Percentiles rank a stretch among this genome's conserved stretches.
Conservation (phyloP, 2,113 vertebrate genomes). For the Malurus cyaneus region DNA sequence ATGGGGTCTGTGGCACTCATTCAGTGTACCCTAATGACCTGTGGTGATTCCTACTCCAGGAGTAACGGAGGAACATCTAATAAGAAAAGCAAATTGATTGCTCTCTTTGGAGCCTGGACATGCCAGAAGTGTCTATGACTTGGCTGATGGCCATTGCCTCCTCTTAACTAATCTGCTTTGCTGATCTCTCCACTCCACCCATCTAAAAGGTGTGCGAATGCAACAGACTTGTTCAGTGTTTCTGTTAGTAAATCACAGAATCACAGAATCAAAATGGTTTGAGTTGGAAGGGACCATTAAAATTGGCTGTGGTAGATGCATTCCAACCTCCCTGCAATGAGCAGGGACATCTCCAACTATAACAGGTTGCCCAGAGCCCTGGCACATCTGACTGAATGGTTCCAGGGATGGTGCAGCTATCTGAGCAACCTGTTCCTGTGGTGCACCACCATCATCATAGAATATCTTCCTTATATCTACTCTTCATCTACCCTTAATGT, state of each 20-base stretch:
- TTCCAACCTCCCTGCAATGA: neutral
- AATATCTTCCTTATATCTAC: neutral
- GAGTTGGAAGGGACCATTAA: neutral
- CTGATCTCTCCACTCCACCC: accelerated
- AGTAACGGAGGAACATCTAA: neutral
- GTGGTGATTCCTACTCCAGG: neutral
- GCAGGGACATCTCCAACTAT: neutral
- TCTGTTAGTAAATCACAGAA: neutral
- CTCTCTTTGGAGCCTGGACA: neutral
- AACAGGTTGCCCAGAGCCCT: neutral
- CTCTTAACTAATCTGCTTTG: neutral
- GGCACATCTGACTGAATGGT: neutral
- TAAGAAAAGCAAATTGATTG: neutral
- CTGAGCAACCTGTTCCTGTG: neutral
- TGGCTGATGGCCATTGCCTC: accelerated
- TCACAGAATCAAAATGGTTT: neutral
- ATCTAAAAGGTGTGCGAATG: neutral
- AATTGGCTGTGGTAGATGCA: neutral
- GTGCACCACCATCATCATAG: neutral
- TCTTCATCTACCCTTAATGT: neutral
- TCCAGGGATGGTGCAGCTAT: neutral
- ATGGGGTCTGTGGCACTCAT: neutral
- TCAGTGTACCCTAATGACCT: neutral
- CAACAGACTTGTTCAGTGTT: accelerated
- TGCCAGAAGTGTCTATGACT: neutral